Conservation (phyloP, 2,113 vertebrate genomes). For the Lynx canadensis region DNA sequence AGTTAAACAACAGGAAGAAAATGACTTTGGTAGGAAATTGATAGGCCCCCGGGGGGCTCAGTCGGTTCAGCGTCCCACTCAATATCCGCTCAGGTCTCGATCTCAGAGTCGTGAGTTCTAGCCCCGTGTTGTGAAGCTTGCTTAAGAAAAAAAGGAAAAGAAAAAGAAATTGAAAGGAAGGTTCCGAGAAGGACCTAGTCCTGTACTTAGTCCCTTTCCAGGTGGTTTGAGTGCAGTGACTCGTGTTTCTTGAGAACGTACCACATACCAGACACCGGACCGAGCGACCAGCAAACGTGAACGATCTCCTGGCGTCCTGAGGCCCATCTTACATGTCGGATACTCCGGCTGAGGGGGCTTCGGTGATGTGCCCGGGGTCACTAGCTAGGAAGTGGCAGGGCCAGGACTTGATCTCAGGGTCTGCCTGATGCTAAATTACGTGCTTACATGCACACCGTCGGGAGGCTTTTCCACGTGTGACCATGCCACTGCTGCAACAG, state of each 20-base stretch:
- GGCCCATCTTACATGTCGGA: neutral
- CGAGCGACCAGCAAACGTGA: accelerated
- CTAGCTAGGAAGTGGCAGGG: neutral
- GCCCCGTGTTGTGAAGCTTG: too few relatives aligned
- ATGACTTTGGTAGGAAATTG: neutral
- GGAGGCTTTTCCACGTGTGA: neutral
- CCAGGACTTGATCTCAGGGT: neutral
- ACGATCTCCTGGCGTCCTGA: neutral
- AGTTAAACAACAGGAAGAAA: neutral
- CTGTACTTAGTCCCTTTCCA: neutral
- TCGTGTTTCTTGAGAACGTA: accelerated
- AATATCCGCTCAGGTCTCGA: too few relatives aligned
- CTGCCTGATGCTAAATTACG: neutral
- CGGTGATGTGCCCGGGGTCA: neutral
- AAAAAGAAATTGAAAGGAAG: neutral
- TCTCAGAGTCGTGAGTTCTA: too few relatives aligned
- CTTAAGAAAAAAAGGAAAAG: too few relatives aligned
- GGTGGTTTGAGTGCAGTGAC: neutral
- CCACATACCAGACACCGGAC: accelerated
- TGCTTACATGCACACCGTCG: neutral
- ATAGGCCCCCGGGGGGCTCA: neutral
- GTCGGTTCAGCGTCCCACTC: too few relatives aligned
- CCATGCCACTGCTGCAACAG: neutral
- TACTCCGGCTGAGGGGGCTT: neutral
- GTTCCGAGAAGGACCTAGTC: neutral